These are phyloP conservation scores for Lates japonicus DNA, from an alignment of 2,797 vertebrate genomes.

Conservation along the genomic window DNA sequence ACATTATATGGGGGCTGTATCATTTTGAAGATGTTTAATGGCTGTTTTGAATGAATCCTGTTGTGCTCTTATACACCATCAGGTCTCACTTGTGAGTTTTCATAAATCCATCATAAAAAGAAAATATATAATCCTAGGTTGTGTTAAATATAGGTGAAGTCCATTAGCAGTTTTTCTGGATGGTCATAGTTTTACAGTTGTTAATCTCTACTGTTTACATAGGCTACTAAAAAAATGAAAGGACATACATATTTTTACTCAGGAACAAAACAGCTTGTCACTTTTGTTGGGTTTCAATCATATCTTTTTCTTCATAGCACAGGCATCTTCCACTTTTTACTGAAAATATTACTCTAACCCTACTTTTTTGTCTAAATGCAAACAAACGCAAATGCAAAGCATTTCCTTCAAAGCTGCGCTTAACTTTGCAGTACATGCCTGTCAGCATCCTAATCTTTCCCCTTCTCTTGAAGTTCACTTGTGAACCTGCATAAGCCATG, in stretches of 20 bases:
- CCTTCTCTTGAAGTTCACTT: conserved; percentile 67
- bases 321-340: no score
- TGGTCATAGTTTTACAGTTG: neutral
- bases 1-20: conserved; percentile 69
- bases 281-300: neutral
- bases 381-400: conserved; percentile 15
- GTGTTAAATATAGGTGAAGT: neutral
- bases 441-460: conserved; percentile 42
- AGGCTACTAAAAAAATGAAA: neutral
- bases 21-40: conserved; percentile 49
- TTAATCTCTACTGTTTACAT: neutral
- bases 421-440: neutral
- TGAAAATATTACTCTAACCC: neutral
- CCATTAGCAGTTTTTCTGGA: neutral
- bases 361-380: neutral
- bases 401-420: neutral
- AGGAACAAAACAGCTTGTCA: neutral
- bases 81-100: conserved; percentile 39
- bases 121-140: neutral
- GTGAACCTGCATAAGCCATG: conserved; percentile 46
- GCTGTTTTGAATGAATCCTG: conserved; percentile 43
- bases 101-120: neutral
- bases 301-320: neutral
- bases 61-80: conserved; percentile 25
- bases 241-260: neutral